Conservation (phyloP, 2,888 invertebrate genomes). For the Drosophila helvetica region DNA sequence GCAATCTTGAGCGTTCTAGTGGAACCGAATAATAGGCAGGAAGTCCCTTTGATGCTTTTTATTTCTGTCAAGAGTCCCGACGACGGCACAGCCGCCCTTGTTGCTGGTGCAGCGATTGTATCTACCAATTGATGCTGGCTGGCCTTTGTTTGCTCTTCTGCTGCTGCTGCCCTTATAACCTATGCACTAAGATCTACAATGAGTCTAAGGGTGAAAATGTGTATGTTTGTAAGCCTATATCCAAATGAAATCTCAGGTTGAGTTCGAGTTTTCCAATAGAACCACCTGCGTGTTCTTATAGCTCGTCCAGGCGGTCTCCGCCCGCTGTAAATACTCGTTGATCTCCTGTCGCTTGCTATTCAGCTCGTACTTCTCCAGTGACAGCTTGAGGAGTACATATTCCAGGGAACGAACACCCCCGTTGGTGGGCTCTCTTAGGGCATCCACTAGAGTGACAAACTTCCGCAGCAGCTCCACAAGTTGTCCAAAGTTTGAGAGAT, state of each 20-base stretch:
- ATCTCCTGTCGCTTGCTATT: conserved; percentile 56
- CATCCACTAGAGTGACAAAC: conserved; percentile 58
- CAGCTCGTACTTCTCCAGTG: conserved; percentile 63
- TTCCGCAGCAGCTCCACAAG: conserved; percentile 59
- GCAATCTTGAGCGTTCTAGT: conserved; percentile 48
- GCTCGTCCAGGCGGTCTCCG: conserved; percentile 57
- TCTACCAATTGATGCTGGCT: conserved; percentile 26
- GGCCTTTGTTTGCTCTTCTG: conserved; percentile 29
- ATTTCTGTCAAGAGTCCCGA: conserved; percentile 30
- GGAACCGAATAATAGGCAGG: conserved; percentile 59
- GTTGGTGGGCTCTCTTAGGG: conserved; percentile 45
- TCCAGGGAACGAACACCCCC: conserved; percentile 64
- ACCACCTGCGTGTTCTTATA: conserved; percentile 62
- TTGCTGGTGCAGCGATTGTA: conserved; percentile 41
- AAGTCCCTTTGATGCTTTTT: conserved; percentile 49
- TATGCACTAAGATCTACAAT: conserved; percentile 10
- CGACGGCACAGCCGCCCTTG: conserved; percentile 38
- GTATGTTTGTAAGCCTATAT: not conserved
- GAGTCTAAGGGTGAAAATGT: conserved; percentile 6
- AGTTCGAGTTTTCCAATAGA: conserved; percentile 46
- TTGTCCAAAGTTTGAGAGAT: conserved; percentile 31
- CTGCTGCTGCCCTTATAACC: conserved; percentile 9
- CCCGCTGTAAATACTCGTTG: conserved; percentile 50
- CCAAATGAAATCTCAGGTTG: conserved; percentile 19
- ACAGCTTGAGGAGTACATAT: conserved; percentile 65